phyloP scores from a whole-genome alignment of 2,113 vertebrate genomes.

The Phrynosoma platyrhinos region DNA sequence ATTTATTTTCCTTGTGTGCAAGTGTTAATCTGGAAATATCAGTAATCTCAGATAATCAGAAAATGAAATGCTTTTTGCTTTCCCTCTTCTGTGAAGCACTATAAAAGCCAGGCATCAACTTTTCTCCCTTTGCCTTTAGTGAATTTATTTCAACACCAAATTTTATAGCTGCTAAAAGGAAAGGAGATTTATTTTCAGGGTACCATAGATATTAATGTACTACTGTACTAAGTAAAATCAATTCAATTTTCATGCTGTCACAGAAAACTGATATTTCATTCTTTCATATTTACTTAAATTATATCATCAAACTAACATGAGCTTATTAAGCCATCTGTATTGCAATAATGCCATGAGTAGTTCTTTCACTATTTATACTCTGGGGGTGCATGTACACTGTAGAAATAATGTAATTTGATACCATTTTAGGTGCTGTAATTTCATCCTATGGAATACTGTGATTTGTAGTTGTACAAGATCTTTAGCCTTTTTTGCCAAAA shows the following conservation, averaged over 20 bases:
- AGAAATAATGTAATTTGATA: no score
- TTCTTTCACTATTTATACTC: neutral
- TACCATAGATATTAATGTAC: conserved; percentile 13
- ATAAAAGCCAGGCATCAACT: neutral
- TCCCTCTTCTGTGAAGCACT: neutral
- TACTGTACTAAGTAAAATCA: conserved; percentile 4
- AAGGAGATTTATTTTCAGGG: conserved; percentile 17
- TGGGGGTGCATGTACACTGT: neutral
- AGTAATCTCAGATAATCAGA: conserved; percentile 4
- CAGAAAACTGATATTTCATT: neutral
- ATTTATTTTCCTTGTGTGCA: neutral
- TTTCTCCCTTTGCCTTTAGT: neutral
- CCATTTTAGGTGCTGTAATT: no score
- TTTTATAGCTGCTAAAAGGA: conserved; percentile 7
- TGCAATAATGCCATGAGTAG: neutral
- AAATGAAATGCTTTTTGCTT: neutral
- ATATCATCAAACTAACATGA: neutral
- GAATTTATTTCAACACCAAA: neutral
- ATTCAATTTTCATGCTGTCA: neutral
- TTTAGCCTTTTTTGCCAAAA: no score
- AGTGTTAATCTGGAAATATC: conserved; percentile 1
- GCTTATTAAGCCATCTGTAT: neutral
- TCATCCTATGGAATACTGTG: no score
- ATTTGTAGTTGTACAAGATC: no score
- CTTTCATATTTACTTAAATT: neutral